Evolutionary conservation across 2,797 vertebrate species (phyloP).

Genomic region (Gymnoscopelus braueri): DNA sequence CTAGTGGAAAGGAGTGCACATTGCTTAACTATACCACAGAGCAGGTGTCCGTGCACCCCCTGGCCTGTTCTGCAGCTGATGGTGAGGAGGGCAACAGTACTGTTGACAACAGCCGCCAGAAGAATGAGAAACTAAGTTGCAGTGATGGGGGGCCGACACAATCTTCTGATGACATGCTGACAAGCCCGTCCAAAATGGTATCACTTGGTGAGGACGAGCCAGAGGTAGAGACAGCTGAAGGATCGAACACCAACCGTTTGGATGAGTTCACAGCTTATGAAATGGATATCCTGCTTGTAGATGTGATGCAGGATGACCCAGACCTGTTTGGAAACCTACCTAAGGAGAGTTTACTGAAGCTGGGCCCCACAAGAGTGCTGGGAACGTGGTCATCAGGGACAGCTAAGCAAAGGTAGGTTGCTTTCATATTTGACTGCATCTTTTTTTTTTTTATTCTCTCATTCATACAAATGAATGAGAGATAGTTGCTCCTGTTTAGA

Average conservation of each 20-base stretch:
- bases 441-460: background rate
- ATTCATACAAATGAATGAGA: no score
- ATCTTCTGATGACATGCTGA: conserved; percentile 11
- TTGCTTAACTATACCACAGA: background rate
- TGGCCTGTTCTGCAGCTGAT: background rate
- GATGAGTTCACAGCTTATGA: conserved; percentile 88
- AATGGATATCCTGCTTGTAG: conserved; percentile 91
- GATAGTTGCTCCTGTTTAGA: no score
- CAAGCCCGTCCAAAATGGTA: background rate
- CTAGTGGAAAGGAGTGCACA: background rate
- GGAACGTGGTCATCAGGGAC: background rate
- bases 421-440: conserved; percentile 1
- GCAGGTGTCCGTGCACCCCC: background rate
- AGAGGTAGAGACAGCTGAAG: conserved; percentile 8
- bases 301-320: conserved; percentile 91
- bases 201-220: conserved; percentile 31
- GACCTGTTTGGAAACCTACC: conserved; percentile 86
- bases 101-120: background rate
- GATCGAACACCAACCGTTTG: conserved; percentile 33
- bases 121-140: conserved; percentile 10
- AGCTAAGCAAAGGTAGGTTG: conserved; percentile 43
- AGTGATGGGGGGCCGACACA: background rate
- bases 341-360: conserved; percentile 54
- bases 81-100: background rate
- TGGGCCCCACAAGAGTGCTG: conserved; percentile 36